Conservation (phyloP, 1,140 invertebrate species). For the Carcinoscorpius rotundicauda region DNA sequence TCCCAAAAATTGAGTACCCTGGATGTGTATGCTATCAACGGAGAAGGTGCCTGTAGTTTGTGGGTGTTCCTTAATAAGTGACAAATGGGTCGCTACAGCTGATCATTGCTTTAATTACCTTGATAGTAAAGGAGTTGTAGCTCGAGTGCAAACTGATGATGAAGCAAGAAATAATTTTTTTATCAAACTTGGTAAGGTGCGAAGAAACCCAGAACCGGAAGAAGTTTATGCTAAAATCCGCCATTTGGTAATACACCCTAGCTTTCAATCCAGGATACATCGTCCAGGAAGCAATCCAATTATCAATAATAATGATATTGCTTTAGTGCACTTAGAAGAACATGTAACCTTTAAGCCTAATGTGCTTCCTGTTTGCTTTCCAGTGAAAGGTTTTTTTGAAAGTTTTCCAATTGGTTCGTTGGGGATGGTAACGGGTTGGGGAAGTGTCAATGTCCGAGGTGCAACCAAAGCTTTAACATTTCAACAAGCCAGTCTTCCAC, state of each 20-base stretch:
- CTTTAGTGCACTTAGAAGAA: slow-evolving; percentile 71
- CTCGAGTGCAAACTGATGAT: background rate
- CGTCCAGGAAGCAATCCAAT: background rate
- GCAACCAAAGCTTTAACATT: slow-evolving; percentile 15
- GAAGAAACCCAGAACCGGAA: slow-evolving; percentile 14
- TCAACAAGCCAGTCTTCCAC: slow-evolving; percentile 18
- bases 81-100: slow-evolving; percentile 26
- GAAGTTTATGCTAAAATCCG: slow-evolving; percentile 16
- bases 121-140: background rate
- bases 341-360: slow-evolving; percentile 53
- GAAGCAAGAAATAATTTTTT: slow-evolving; percentile 6
- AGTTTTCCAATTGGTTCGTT: slow-evolving; percentile 5
- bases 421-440: slow-evolving; percentile 23
- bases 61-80: slow-evolving; percentile 23
- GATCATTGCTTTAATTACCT: slow-evolving; percentile 26
- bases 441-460: slow-evolving; percentile 17
- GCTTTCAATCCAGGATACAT: slow-evolving; percentile 43
- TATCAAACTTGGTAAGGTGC: slow-evolving; percentile 23
- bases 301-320: slow-evolving; percentile 51
- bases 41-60: slow-evolving; percentile 14
- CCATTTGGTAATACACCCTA: slow-evolving; percentile 19
- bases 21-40: slow-evolving; percentile 19
- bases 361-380: slow-evolving; percentile 26
- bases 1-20: slow-evolving; percentile 11
- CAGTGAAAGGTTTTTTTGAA: slow-evolving; percentile 13